Evolutionary conservation across 2,797 vertebrate genomes (phyloP), one percentile per base, ranked within the genome.

Genomic region (Anomalospiza imberbis): DNA sequence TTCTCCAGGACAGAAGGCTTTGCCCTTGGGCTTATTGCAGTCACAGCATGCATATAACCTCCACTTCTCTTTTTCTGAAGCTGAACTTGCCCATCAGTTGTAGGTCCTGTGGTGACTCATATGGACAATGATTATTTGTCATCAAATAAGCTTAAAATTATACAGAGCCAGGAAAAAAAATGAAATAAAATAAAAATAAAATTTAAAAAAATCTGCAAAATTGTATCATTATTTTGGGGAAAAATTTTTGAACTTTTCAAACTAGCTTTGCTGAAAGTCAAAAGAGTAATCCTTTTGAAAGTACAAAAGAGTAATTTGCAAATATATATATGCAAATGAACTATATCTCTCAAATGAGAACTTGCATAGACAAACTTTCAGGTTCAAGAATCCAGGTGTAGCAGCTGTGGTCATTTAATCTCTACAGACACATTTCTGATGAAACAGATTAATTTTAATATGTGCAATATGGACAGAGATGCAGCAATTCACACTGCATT

Each of bases 391-490:
- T 44, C 29, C 54, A 90, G 70, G 76, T 94, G 53, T 66, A 95
- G 72, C 55, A 94, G 71, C 55, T 92, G 77, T 51, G 62, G 50
- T 58, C 42, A 89, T 81, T 91, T 88, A 89, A 70, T 87, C 89
- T 84, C 70, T 86, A 47, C 53, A 92, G 77, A 67, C 48, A 93
- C 13, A 19, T 92, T 95, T 95, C 60, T 87, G 68, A 93, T 95
- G 34, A 74, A 92, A 89, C 24, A 61, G 71, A 83, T 95, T 91
- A 53, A 61, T 83, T 93, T 71, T 55, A 63, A 95, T 89, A 81
- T 57, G 28, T 71, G 57, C 54, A 93, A 88, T 84, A 81, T 85
- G 47, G 85, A 58, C 81, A 83, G 84, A 84, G 38, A 66, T 71
- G 47, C 48, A 92, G 60, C 45, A 91, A 65, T 84, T 92, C 78